Evolutionary conservation across 2,888 invertebrate species (phyloP).

Genomic region (Mythimna impura): DNA sequence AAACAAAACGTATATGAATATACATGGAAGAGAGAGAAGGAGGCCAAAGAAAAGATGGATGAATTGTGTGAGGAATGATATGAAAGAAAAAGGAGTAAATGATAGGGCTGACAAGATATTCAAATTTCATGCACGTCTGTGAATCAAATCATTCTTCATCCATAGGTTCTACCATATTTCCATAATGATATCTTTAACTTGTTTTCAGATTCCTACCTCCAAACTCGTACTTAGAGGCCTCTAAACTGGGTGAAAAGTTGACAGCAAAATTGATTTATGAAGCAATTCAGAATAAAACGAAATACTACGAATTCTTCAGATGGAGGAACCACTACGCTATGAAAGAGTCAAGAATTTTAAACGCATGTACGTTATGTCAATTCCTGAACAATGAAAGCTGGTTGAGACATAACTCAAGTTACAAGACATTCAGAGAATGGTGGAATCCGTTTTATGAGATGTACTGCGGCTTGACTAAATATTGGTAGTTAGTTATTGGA

Average conservation of each 20-base stretch:
- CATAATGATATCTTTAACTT: neutral
- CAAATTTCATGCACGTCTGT: too few species aligned
- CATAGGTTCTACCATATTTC: neutral
- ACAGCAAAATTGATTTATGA: conserved; percentile 74
- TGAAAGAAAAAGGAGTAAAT: too few species aligned
- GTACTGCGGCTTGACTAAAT: conserved; percentile 57
- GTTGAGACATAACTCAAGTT: conserved; percentile 64
- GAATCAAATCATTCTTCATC: neutral
- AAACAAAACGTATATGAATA: too few species aligned
- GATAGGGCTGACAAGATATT: too few species aligned
- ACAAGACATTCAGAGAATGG: conserved; percentile 76
- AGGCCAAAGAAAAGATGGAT: too few species aligned
- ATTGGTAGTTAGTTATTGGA: conserved; percentile 8
- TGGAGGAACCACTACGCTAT: conserved; percentile 80
- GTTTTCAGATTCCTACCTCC: conserved; percentile 75
- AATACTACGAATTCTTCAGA: conserved; percentile 77
- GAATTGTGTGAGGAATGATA: too few species aligned
- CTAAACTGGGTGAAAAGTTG: conserved; percentile 61
- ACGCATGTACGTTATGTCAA: conserved; percentile 76
- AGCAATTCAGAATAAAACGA: conserved; percentile 67
- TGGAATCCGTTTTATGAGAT: conserved; percentile 75
- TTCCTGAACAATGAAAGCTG: conserved; percentile 73
- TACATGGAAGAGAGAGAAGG: too few species aligned
- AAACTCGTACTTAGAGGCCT: conserved; percentile 75
- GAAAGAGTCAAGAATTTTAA: conserved; percentile 65